These are phyloP conservation scores for Stegana nigrithorax DNA, from an alignment of 2,888 invertebrate genomes.

Conservation along the genomic window DNA sequence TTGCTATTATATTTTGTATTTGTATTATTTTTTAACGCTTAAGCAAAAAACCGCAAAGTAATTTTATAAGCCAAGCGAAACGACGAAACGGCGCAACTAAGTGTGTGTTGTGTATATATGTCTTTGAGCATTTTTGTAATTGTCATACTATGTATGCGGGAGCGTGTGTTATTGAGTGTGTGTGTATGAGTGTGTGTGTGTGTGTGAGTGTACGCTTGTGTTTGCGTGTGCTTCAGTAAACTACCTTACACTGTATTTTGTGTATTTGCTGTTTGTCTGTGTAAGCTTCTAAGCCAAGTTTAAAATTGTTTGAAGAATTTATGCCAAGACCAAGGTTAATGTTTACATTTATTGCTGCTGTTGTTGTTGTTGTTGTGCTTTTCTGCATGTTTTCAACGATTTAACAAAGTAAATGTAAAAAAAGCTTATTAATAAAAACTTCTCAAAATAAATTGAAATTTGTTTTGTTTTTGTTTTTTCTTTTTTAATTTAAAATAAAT, in stretches of 20 bases:
- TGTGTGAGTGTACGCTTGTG: slow-evolving; percentile 33
- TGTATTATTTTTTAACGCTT: neutral
- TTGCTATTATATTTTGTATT: no score
- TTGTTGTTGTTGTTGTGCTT: neutral
- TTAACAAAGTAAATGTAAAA: slow-evolving; percentile 1
- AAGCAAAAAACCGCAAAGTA: slow-evolving; percentile 2
- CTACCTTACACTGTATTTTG: no score
- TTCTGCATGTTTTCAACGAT: no score
- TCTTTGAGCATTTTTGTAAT: slow-evolving; percentile 41
- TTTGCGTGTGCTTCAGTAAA: slow-evolving; percentile 30
- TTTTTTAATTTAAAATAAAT: neutral
- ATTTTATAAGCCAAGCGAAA: slow-evolving; percentile 1
- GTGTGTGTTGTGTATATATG: slow-evolving; percentile 17
- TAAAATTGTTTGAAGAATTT: slow-evolving; percentile 7
- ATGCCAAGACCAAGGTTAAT: slow-evolving; percentile 18
- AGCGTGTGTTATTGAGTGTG: slow-evolving; percentile 40
- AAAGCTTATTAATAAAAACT: slow-evolving; percentile 33
- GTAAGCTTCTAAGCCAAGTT: slow-evolving; percentile 27
- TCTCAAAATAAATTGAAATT: neutral
- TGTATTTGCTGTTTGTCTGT: slow-evolving; percentile 28
- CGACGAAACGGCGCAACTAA: no score
- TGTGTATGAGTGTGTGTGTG: slow-evolving; percentile 28
- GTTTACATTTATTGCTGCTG: neutral
- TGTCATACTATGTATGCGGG: no score
- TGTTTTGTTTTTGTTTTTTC: neutral